A percentile compares a stretch with the other conserved stretches of the same genome.
Conservation (phyloP, 2,113 vertebrate species). For the Prochilodus magdalenae region DNA sequence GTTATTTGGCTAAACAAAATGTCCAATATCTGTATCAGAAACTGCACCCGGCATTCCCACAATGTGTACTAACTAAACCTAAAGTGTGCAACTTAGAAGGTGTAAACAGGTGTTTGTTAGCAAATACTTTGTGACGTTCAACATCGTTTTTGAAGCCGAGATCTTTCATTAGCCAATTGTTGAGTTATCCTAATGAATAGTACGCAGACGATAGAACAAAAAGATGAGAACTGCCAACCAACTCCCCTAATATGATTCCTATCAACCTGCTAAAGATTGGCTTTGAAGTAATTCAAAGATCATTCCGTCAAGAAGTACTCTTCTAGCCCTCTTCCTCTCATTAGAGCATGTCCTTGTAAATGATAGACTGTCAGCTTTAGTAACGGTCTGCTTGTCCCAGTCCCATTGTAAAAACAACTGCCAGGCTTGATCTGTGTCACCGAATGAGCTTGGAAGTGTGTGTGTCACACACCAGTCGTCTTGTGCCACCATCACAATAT, state of each 20-base stretch:
- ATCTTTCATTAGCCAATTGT: background rate
- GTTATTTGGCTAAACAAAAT: too few relatives aligned
- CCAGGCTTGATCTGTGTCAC: background rate
- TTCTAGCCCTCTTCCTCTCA: background rate
- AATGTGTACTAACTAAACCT: background rate
- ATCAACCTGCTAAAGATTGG: background rate
- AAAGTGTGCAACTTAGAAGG: too few relatives aligned
- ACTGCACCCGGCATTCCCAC: too few relatives aligned
- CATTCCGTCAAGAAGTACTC: background rate
- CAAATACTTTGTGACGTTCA: too few relatives aligned
- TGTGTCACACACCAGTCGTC: background rate
- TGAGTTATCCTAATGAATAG: background rate
- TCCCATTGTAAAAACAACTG: background rate
- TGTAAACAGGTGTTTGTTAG: too few relatives aligned
- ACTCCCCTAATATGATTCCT: background rate
- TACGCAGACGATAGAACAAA: background rate
- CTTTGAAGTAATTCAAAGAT: background rate
- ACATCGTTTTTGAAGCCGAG: too few relatives aligned
- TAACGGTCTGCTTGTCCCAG: background rate
- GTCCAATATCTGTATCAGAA: too few relatives aligned
- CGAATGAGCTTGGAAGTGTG: background rate
- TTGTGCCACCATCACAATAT: background rate
- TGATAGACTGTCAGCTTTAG: background rate
- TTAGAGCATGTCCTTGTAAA: constrained; percentile 12
- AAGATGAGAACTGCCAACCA: background rate